Conservation (phyloP, 2,113 vertebrate genomes). For the Silurus glanis region DNA sequence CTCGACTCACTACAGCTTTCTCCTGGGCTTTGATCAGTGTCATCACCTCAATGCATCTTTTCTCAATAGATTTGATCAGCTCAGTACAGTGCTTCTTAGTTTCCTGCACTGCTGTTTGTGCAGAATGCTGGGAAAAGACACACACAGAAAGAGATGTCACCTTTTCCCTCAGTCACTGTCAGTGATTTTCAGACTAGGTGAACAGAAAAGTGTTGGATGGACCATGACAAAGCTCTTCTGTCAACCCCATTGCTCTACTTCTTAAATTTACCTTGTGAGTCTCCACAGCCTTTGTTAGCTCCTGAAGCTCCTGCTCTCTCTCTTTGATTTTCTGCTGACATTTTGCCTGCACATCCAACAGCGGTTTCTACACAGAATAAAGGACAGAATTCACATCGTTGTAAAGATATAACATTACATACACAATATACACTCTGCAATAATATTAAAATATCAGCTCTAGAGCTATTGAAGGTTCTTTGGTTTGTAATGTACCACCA, state of each 20-base stretch:
- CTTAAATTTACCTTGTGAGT: conserved; percentile 7
- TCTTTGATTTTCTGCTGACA: conserved; percentile 5
- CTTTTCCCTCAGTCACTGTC: too few species aligned
- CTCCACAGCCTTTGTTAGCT: conserved; percentile 16
- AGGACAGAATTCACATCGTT: background rate
- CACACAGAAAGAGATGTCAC: background rate
- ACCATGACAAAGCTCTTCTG: background rate
- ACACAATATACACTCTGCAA: too few species aligned
- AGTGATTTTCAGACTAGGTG: too few species aligned
- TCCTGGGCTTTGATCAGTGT: conserved; percentile 40
- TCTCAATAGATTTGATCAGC: conserved; percentile 26
- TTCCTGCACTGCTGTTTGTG: conserved; percentile 27
- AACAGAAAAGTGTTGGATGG: background rate
- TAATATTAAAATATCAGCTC: too few species aligned
- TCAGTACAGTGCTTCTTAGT: conserved; percentile 29
- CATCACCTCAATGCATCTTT: background rate
- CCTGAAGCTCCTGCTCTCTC: conserved; percentile 11
- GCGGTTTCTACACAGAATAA: background rate
- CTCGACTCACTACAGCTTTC: conserved; percentile 29
- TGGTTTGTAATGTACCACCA: too few species aligned
- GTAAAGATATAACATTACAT: background rate
- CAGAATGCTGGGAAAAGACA: conserved; percentile 14
- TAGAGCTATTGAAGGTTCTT: too few species aligned
- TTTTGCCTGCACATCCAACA: background rate
- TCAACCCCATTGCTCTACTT: background rate